A percentile compares a stretch with the other conserved stretches of the same genome.
Evolutionary conservation across 2,888 invertebrate genomes (phyloP).

Genomic region (Cryptophagus acutangulus): DNA sequence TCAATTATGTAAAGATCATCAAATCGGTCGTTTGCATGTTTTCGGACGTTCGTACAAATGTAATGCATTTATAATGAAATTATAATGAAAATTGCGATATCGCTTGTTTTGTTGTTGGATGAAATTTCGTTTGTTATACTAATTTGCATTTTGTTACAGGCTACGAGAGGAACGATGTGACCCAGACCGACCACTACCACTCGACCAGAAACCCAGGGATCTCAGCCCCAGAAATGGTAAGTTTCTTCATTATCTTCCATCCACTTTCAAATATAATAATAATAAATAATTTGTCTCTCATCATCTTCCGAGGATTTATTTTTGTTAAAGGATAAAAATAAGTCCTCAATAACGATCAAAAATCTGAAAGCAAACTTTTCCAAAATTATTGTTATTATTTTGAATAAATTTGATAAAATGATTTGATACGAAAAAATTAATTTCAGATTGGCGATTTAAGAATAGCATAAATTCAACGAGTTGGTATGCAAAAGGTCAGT

Average conservation of each 20-base stretch:
- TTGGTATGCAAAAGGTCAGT: constrained; percentile 20
- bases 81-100: constrained; percentile 39
- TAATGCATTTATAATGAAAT: constrained; percentile 47
- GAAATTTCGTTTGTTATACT: constrained; percentile 19
- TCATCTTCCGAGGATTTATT: too few relatives aligned
- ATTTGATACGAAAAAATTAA: constrained; percentile 10
- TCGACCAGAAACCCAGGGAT: constrained; percentile 80
- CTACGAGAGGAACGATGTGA: constrained; percentile 84
- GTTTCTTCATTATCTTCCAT: too few relatives aligned
- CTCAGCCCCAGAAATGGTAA: constrained; percentile 84
- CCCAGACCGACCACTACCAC: constrained; percentile 72
- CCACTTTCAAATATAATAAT: too few relatives aligned
- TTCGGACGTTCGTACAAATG: constrained; percentile 29
- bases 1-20: constrained; percentile 29
- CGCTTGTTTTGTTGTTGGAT: constrained; percentile 31
- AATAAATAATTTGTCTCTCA: too few relatives aligned
- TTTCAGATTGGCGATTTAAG: constrained; percentile 19
- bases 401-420: too few relatives aligned
- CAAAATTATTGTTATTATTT: too few relatives aligned
- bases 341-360: too few relatives aligned
- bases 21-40: constrained; percentile 45
- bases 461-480: constrained; percentile 15
- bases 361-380: too few relatives aligned
- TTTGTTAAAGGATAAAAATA: too few relatives aligned
- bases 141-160: constrained; percentile 58